Conservation (phyloP, 1,140 invertebrate genomes). For the Elysia chlorotica region DNA sequence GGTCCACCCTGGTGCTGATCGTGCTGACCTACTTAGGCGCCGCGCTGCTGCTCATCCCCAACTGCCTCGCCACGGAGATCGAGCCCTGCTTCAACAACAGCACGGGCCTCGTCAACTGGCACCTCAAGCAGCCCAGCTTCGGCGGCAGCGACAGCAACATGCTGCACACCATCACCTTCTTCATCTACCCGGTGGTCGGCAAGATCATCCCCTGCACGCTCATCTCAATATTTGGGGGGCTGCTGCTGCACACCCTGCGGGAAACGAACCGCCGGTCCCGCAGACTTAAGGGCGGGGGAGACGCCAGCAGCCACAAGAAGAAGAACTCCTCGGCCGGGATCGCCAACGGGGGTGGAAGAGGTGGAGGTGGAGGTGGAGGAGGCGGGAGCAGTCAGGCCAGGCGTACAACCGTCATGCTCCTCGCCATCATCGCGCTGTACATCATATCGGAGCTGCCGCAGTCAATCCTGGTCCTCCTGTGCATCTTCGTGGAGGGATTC, state of each 20-base stretch:
- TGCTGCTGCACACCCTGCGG: slow-evolving; percentile 61
- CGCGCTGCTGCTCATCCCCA: slow-evolving; percentile 77
- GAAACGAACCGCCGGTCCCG: slow-evolving; percentile 56
- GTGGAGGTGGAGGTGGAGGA: slow-evolving; percentile 47
- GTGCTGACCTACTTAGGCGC: slow-evolving; percentile 74
- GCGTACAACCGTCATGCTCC: slow-evolving; percentile 69
- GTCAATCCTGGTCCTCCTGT: slow-evolving; percentile 58
- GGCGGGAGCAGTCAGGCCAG: slow-evolving; percentile 64
- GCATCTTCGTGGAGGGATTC: slow-evolving; percentile 48
- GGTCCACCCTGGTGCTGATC: slow-evolving; percentile 74
- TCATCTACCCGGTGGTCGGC: slow-evolving; percentile 51
- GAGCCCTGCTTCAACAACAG: slow-evolving; percentile 7
- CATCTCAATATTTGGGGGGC: slow-evolving; percentile 62
- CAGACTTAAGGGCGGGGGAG: slow-evolving; percentile 41
- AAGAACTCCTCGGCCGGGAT: too few relatives aligned
- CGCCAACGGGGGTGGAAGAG: too few relatives aligned
- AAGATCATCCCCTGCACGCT: slow-evolving; percentile 64
- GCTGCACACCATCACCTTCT: slow-evolving; percentile 42
- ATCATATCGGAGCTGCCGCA: slow-evolving; percentile 84
- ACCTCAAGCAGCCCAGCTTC: slow-evolving; percentile 29
- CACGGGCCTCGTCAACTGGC: slow-evolving; percentile 22
- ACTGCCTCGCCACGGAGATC: slow-evolving; percentile 66
- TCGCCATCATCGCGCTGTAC: slow-evolving; percentile 71
- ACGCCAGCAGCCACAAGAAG: slow-evolving; percentile 65
- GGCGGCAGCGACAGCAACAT: slow-evolving; percentile 27